Evolutionary conservation across 2,888 invertebrate genomes (phyloP), one percentile per base, ranked within the genome.

Genomic region (Polyommatus icarus): DNA sequence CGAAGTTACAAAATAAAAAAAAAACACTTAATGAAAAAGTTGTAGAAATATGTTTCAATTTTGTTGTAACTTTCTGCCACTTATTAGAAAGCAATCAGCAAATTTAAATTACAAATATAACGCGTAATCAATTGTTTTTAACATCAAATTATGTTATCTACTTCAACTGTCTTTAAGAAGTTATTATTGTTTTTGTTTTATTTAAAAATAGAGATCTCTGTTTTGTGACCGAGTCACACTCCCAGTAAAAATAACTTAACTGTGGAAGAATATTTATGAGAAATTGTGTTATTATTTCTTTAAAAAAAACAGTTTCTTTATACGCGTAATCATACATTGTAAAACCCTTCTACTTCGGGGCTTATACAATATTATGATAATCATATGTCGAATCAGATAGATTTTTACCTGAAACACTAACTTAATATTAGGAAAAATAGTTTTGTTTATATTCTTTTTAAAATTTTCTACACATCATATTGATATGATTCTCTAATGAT

Each of bases 361-460:
- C 15, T 54, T 18, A 54, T 54, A 12, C 2, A 6, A 54, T 54
- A 15, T 46, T 46, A 59, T 20, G 1, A 59, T 61, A 50, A 54
- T 18, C 24, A 50, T 24, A 75, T 54, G 54, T 75, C 15, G 24
- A 40, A 12, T 72, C 10, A 10, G 12, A 20, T 46, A 12, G 46
- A 72, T 59, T 61, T 24, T 12, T 61, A 24, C 61, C 61, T 61
- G 12, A 12, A 24, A 61, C 24, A 61, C 61, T 61, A 61, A 59
- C 59, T 61, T 61, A 24, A 61, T 10, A 72, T 72, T 40, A 72
- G 32, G 40, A 72, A 46, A 75, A 75, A 24, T 24, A 29, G 50
- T 75, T 75, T 50, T 75, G 75, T 75, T 75, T 75, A 75, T 75
- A 75, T 75, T 75, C 18, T 40, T 54, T 50, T 7, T 24, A 18